Conservation (phyloP, 2,797 vertebrate genomes). For the Ctenopoma multispine region DNA sequence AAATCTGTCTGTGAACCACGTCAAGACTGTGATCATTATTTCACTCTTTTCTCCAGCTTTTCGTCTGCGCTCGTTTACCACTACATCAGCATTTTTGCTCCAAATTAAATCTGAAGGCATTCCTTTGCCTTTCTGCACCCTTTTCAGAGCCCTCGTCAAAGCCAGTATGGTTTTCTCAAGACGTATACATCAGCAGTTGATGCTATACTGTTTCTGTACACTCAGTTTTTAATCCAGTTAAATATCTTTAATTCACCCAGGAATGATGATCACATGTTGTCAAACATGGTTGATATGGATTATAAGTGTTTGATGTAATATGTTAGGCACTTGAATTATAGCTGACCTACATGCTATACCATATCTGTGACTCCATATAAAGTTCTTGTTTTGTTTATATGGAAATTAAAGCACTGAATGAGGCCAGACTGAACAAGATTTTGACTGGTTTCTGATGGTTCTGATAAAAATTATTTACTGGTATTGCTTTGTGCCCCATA, state of each 20-base stretch:
- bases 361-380: not conserved
- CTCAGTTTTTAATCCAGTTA: conserved; percentile 80
- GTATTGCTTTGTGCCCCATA: conserved; percentile 31
- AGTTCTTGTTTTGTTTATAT: not conserved
- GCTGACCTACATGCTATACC: not conserved
- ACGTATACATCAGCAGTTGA: conserved; percentile 81
- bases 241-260: conserved; percentile 32
- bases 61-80: conserved; percentile 92
- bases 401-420: not conserved
- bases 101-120: conserved; percentile 92
- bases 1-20: conserved; percentile 79
- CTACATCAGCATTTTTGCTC: conserved; percentile 89
- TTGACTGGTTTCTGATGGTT: conserved; percentile 6
- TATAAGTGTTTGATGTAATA: not conserved
- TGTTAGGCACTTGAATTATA: not conserved
- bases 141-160: conserved; percentile 87
- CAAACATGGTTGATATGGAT: not conserved
- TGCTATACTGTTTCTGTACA: conserved; percentile 71
- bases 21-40: conserved; percentile 79
- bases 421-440: not conserved
- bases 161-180: conserved; percentile 71
- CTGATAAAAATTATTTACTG: conserved; percentile 1
- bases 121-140: conserved; percentile 83
- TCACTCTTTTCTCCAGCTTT: conserved; percentile 77
- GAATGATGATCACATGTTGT: not conserved